Percentiles rank a stretch among this genome's conserved stretches.
Conservation (phyloP, 2,888 invertebrate species). For the Agriopis marginaria region DNA sequence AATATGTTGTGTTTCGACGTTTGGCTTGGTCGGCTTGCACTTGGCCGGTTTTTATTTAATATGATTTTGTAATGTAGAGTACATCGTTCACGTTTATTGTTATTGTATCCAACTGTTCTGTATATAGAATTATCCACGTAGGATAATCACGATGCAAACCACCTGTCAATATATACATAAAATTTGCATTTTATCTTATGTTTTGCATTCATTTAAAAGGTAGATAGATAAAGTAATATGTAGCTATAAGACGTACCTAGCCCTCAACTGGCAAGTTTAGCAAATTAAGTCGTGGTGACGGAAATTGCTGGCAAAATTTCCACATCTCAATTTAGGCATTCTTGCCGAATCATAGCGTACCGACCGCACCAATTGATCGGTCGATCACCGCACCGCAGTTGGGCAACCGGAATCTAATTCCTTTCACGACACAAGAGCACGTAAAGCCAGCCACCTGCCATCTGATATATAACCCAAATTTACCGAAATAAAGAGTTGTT, state of each 20-base stretch:
- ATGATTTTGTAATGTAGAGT: not conserved
- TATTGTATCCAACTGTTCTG: not conserved
- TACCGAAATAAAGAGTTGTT: no score
- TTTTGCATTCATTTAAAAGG: not conserved
- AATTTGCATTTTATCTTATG: not conserved
- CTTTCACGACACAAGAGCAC: conserved; percentile 17
- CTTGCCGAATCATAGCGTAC: conserved; percentile 21
- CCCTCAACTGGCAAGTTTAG: not conserved
- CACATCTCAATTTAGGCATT: conserved; percentile 33
- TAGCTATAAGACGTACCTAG: not conserved
- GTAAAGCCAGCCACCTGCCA: no score
- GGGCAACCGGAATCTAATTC: conserved; percentile 21
- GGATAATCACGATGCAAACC: not conserved
- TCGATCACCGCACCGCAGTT: conserved; percentile 26
- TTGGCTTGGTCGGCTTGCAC: no score
- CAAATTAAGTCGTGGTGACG: conserved; percentile 21
- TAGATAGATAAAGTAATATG: not conserved
- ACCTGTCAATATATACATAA: not conserved
- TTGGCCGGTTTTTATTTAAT: no score
- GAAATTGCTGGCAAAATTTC: conserved; percentile 25
- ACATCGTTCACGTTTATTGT: not conserved
- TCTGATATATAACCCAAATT: no score
- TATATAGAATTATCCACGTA: not conserved
- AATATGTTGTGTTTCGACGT: no score
- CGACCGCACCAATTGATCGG: conserved; percentile 37